A percentile compares a stretch with the other conserved stretches of the same genome.
These are phyloP conservation scores for Agrotis puta DNA, from an alignment of 2,888 invertebrate genomes.

Conservation along the genomic window DNA sequence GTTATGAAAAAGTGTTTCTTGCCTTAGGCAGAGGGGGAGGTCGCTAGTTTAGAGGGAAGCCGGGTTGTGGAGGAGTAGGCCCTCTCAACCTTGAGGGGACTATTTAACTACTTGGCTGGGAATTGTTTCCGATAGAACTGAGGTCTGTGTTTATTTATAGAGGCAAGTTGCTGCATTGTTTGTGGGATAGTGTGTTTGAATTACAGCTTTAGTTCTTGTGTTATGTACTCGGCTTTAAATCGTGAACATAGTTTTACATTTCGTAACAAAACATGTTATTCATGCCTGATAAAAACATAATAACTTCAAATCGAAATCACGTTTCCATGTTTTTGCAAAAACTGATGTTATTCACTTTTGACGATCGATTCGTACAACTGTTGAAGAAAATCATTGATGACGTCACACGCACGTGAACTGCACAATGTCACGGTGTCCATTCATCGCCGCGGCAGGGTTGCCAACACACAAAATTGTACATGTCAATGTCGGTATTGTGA, in stretches of 20 bases:
- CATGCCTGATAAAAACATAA: background rate
- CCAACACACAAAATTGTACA: conserved; percentile 24
- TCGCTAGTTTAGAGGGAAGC: conserved; percentile 16
- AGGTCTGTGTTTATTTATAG: conserved; percentile 46
- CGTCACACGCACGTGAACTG: conserved; percentile 64
- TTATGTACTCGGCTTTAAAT: background rate
- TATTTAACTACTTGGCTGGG: conserved; percentile 47
- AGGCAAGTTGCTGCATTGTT: conserved; percentile 34
- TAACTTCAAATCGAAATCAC: background rate
- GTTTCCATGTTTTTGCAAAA: conserved; percentile 17
- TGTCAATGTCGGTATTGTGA: conserved; percentile 30
- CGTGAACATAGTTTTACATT: background rate
- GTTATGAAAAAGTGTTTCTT: conserved; percentile 51
- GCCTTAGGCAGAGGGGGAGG: conserved; percentile 5
- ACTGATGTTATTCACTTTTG: conserved; percentile 26
- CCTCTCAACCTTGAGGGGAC: conserved; percentile 50
- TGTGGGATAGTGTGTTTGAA: conserved; percentile 1
- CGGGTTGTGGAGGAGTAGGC: conserved; percentile 23
- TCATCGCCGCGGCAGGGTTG: conserved; percentile 69
- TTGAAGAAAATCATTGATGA: conserved; percentile 60
- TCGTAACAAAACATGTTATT: background rate
- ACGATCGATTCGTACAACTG: conserved; percentile 44
- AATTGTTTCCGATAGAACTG: conserved; percentile 54
- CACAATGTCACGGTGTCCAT: conserved; percentile 81
- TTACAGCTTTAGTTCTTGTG: background rate